Evolutionary conservation across 1,140 invertebrate genomes (phyloP).

Genomic region (Latrodectus geometricus): DNA sequence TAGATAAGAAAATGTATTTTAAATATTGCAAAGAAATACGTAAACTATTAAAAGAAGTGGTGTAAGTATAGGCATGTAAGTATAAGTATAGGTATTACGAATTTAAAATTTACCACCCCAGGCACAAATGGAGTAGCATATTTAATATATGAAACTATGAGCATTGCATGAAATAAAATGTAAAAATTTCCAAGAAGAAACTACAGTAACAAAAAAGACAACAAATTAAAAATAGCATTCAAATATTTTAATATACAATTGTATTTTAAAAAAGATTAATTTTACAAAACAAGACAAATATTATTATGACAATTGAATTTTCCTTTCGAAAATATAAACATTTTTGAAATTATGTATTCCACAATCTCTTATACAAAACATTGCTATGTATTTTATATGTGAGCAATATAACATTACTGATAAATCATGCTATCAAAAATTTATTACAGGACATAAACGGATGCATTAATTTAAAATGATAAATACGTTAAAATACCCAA

Average conservation of each 20-base stretch:
- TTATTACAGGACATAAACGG: background rate
- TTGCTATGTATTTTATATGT: background rate
- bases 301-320: background rate
- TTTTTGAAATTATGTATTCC: slow-evolving; percentile 1
- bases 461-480: background rate
- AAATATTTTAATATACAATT: background rate
- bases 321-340: background rate
- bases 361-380: background rate
- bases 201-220: too few relatives aligned
- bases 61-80: too few relatives aligned
- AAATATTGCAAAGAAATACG: too few relatives aligned
- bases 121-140: too few relatives aligned
- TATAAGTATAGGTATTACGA: too few relatives aligned
- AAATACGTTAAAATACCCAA: background rate
- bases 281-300: background rate
- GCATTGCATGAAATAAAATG: too few relatives aligned
- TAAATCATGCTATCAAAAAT: slow-evolving; percentile 20
- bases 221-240: too few relatives aligned
- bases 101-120: too few relatives aligned
- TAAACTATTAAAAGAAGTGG: too few relatives aligned
- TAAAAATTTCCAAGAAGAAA: too few relatives aligned
- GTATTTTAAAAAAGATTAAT: background rate
- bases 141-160: too few relatives aligned
- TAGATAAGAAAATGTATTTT: too few relatives aligned
- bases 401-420: slow-evolving; percentile 19